Base-by-base conservation (phyloP, 37 sponge, comb jelly and placozoan genomes). In the Tethya wilhelma region DNA sequence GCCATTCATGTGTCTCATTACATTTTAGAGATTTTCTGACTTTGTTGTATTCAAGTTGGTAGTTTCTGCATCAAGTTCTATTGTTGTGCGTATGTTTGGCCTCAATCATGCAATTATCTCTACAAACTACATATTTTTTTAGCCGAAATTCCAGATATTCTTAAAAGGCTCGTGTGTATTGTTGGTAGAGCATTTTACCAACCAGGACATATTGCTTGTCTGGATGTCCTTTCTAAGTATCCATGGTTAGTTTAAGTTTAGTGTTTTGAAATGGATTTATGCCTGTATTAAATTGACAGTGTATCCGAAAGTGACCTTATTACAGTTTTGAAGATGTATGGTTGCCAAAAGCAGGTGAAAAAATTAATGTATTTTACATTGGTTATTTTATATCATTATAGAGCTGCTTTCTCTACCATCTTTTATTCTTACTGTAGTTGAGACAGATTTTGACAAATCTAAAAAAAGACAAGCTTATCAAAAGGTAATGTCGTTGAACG, bases 381-480 rank as follows among this genome's bases (percentile, higher is more conserved):
- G n/a, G n/a, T n/a, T n/a, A n/a, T n/a, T n/a, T n/a, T n/a, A n/a
- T n/a, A 26, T 8, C 30, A 20, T 4, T 36, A 19, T 59, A 30
- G 38, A 36, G 67, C 17, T 36, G 34, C 19, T 9, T 5, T 5
- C 34, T 5, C 39, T 4, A 67, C 17, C 37, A 31, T 7, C 67
- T 17, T 11, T 44, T 43, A n/a, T 65, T 60, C 34, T 53, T 37
- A 4, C 29, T 77, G 5, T 33, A 90, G 90, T 68, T 94, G 25
- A 62, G 90, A 45, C 87, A 83, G 55, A 34, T 68, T 22, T 73
- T 94, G 12, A 56, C 22, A 37, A 46, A 25, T 31, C 68, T 95
- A 39, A 87, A 84, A 41, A 91, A 85, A 46, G 95, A 95, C 66
- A 91, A 91, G 34, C 57, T 95, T 7, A 66, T 95, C 34, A 91